Percentiles rank a stretch among this genome's conserved stretches.
Conservation (phyloP, 2,797 vertebrate species). For the Coranthus polyacanthus region DNA sequence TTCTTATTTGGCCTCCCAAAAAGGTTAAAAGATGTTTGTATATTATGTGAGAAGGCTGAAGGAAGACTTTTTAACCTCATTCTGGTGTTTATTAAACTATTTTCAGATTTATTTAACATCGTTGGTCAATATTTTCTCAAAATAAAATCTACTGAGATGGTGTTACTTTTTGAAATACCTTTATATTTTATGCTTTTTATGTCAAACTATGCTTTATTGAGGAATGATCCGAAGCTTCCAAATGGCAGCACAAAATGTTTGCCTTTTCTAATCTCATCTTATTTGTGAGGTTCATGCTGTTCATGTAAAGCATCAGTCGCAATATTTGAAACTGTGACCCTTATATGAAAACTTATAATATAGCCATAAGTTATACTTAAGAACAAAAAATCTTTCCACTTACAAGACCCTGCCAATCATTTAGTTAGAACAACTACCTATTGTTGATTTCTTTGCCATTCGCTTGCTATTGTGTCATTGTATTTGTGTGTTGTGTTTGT, state of each 20-base stretch:
- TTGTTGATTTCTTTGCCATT: neutral
- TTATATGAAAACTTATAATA: neutral
- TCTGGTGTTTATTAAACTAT: conserved; percentile 36
- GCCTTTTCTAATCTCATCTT: neutral
- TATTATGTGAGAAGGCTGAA: conserved; percentile 15
- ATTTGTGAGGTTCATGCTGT: neutral
- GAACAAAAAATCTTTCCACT: neutral
- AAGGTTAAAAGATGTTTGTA: conserved; percentile 55
- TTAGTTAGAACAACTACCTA: neutral
- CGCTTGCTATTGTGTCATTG: no score
- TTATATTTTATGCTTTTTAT: neutral
- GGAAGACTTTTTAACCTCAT: conserved; percentile 18
- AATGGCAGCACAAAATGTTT: neutral
- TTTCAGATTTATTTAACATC: conserved; percentile 8
- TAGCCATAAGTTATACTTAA: neutral
- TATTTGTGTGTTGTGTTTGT: conserved; percentile 7
- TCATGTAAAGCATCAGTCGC: neutral
- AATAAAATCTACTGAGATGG: no score
- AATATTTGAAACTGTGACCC: neutral
- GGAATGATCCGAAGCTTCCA: neutral
- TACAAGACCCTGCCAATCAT: neutral
- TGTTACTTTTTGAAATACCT: neutral
- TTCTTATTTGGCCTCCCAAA: conserved; percentile 14
- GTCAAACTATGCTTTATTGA: neutral
- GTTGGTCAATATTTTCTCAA: no score